These are phyloP conservation scores for Athene noctua DNA, from an alignment of 2,113 vertebrate species.

Conservation along the genomic window DNA sequence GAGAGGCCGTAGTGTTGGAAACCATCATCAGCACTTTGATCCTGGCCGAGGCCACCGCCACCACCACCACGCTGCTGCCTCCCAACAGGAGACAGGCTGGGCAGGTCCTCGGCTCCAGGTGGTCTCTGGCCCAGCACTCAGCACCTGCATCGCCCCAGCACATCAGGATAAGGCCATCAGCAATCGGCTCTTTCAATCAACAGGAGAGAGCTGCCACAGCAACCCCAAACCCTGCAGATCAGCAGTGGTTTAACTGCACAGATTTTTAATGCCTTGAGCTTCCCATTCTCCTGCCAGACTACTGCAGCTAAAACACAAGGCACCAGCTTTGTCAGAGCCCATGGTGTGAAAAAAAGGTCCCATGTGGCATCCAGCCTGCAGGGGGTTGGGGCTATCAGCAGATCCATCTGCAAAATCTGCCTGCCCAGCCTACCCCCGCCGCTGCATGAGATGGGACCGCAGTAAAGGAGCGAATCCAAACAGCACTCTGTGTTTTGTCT, in stretches of 20 bases:
- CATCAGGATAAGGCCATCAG: background rate
- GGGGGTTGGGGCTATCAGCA: background rate
- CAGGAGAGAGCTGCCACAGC: background rate
- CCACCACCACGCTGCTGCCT: background rate
- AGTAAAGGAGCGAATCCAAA: background rate
- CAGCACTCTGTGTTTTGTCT: background rate
- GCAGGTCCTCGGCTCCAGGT: fast-evolving
- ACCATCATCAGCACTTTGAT: background rate
- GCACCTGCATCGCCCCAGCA: background rate
- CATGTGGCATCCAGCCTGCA: background rate
- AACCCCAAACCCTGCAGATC: background rate
- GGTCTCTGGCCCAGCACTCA: background rate
- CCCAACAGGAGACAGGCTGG: background rate
- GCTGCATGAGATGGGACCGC: background rate
- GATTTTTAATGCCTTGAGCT: background rate
- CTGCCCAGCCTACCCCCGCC: background rate
- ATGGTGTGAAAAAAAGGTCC: background rate
- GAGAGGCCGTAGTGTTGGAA: background rate
- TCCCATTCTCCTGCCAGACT: background rate
- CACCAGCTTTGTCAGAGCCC: background rate
- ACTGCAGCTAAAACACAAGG: background rate
- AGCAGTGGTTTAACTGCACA: background rate
- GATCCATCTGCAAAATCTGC: background rate
- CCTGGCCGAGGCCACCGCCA: background rate
- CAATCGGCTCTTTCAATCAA: background rate